phyloP scores from a whole-genome alignment of 1,140 invertebrate species.

The Aphaenogaster ashmeadi region DNA sequence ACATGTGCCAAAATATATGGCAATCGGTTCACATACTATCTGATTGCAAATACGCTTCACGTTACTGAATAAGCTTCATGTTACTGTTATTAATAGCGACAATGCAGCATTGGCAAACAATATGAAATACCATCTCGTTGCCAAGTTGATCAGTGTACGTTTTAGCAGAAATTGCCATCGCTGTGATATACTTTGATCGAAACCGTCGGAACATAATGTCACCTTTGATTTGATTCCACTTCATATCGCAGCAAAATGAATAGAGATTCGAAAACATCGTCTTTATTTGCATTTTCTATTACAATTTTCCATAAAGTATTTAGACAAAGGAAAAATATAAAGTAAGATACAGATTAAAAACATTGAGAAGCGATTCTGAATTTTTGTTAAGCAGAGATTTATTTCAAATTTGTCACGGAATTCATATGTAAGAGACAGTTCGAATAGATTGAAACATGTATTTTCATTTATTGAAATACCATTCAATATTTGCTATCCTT shows the following conservation, averaged over 20 bases:
- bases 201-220: background rate
- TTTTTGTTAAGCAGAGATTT: background rate
- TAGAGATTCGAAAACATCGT: background rate
- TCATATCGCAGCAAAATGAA: background rate
- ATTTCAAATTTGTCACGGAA: background rate
- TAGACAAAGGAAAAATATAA: background rate
- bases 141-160: background rate
- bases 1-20: background rate
- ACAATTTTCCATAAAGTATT: background rate
- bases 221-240: slow-evolving; percentile 11
- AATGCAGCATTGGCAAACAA: background rate
- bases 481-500: background rate
- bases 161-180: slow-evolving; percentile 26
- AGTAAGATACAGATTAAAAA: background rate
- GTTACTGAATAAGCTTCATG: background rate
- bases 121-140: slow-evolving; percentile 17
- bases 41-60: background rate
- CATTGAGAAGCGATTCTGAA: background rate
- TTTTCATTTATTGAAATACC: background rate
- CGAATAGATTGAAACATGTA: background rate
- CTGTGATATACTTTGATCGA: background rate
- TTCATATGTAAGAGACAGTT: background rate
- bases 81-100: background rate
- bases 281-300: background rate
- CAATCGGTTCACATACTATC: background rate